Base-by-base conservation (phyloP, 2,113 vertebrate species). In the Apus apus region DNA sequence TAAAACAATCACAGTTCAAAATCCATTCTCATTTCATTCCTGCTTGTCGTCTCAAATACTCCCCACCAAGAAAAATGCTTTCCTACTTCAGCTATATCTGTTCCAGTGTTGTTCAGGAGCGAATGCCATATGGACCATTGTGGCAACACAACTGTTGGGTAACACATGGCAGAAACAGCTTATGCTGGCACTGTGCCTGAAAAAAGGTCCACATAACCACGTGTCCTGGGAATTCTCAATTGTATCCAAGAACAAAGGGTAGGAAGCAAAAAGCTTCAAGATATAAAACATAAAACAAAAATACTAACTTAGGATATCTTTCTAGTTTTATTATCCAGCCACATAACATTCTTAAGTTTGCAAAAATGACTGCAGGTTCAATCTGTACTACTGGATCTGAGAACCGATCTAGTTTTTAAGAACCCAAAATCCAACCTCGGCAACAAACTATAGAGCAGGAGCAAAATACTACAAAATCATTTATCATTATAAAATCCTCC, bases 201-300 rank as follows among this genome's bases (percentile, higher is more conserved):
- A 80, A 83, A 85, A 76, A 64, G 51, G 36, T 38, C 87, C 56
- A 22, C 10, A 30, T 14, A 87, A 85, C 25, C 36, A 43, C 50
- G 32, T 5, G 36, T 66, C 88, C 90, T 66, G 75, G 79, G 58
- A 94, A 85, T 51, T 88, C 29, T 32, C 82, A 51, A 48, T 22
- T 76, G 45, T 32, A 89, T 57, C 53, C 50, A 84, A 78, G 74
- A 91, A 90, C 72, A 90, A 94, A 92, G 46, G 8, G 20, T 2
- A 83, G 38, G 15, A 86, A 10, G 50, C 54, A 85, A 79, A 91
- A 87, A 27, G 56, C 43, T 93, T 92, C 58, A 75, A 79, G 70
- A 91, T 18, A 82, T 12, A 91, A 91, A 95, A 54, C 45, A 67
- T 70, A 46, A n/a, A 83, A 88, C 26, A 88, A 87, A 94, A 93